These are phyloP conservation scores for Lacerta agilis DNA, from an alignment of 2,797 vertebrate genomes.

Conservation along the genomic window DNA sequence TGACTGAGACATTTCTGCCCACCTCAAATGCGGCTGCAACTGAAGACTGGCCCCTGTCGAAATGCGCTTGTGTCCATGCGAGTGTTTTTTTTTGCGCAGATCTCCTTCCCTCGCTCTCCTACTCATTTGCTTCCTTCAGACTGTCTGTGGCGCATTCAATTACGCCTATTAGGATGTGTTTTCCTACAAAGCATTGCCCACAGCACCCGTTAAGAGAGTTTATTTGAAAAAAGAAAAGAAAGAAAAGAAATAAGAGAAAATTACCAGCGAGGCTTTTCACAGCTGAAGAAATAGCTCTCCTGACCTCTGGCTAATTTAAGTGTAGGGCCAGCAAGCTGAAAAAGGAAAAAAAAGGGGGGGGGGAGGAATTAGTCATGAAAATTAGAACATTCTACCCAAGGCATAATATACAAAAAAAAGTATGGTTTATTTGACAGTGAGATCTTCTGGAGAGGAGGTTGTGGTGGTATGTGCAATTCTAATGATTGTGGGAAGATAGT, in stretches of 20 bases:
- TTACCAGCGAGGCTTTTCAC: constrained; percentile 26
- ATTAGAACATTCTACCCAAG: fast-evolving
- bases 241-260: neutral
- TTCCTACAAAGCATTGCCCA: neutral
- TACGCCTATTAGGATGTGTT: neutral
- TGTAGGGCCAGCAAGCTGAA: neutral
- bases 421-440: neutral
- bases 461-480: too few species aligned
- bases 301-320: constrained; percentile 43
- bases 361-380: constrained; percentile 33
- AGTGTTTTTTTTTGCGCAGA: neutral
- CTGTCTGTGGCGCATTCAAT: neutral
- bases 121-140: neutral
- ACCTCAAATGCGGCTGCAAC: too few species aligned
- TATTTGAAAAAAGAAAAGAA: neutral
- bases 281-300: neutral
- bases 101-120: neutral
- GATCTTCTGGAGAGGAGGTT: neutral
- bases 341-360: neutral
- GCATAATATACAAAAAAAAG: neutral
- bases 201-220: constrained; percentile 2
- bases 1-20: neutral
- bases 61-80: neutral
- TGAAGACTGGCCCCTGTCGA: neutral
- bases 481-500: too few species aligned